Evolutionary conservation across 2,888 invertebrate genomes (phyloP).

Genomic region (Idaea aversata): DNA sequence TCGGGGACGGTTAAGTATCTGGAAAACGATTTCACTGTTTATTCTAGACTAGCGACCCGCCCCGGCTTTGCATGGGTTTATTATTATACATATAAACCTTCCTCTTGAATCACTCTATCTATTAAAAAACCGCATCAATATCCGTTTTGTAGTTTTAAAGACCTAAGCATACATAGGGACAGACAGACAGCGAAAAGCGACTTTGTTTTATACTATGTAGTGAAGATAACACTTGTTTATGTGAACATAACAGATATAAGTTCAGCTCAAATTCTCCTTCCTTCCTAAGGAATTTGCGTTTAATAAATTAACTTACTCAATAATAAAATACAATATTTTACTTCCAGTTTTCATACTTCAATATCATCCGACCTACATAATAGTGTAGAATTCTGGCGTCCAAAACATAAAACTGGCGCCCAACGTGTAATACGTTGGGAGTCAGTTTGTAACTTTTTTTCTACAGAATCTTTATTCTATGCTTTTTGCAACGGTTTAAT

Average conservation of each 20-base stretch:
- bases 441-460: neutral
- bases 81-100: no score
- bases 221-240: neutral
- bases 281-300: neutral
- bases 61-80: no score
- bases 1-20: constrained; percentile 67
- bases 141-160: no score
- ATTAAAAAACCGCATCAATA: no score
- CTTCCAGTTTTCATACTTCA: neutral
- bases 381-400: neutral
- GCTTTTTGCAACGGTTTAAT: neutral
- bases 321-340: neutral
- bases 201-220: no score
- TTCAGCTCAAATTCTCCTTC: neutral
- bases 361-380: no score
- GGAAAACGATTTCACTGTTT: constrained; percentile 23
- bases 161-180: no score
- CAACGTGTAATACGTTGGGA: constrained; percentile 2
- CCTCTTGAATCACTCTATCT: no score
- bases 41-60: no score
- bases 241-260: neutral
- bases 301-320: neutral
- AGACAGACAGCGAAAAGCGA: no score
- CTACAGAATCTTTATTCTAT: neutral
- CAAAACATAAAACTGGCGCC: neutral